phyloP scores from a whole-genome alignment of 1,140 invertebrate species.

The Ruditapes philippinarum region DNA sequence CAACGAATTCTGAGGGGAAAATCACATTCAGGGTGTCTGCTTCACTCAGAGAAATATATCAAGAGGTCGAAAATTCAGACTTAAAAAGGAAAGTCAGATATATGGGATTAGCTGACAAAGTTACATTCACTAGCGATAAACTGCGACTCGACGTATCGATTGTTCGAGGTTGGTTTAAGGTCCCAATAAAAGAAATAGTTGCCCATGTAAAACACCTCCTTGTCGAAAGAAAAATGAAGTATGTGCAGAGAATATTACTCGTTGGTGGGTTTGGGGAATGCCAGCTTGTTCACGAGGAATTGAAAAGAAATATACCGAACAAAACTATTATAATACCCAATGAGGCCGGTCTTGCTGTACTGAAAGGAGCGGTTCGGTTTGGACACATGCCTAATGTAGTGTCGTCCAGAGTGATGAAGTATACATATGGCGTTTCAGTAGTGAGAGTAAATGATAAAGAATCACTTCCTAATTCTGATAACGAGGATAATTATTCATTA shows the following conservation, averaged over 20 bases:
- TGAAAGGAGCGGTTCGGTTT: conserved; percentile 64
- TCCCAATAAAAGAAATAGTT: neutral
- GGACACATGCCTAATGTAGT: conserved; percentile 47
- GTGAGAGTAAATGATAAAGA: neutral
- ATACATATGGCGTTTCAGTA: conserved; percentile 47
- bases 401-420: conserved; percentile 43
- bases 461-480: neutral
- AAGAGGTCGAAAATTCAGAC: neutral
- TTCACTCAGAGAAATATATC: conserved; percentile 11
- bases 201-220: neutral
- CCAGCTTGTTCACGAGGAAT: conserved; percentile 8
- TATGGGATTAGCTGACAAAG: neutral
- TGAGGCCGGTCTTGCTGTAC: conserved; percentile 61
- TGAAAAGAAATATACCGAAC: conserved; percentile 1
- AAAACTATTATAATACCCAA: conserved; percentile 45
- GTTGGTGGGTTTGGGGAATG: conserved; percentile 67
- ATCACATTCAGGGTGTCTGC: conserved; percentile 11
- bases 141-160: neutral
- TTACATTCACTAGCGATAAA: neutral
- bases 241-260: neutral
- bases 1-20: neutral
- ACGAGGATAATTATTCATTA: too few species aligned
- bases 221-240: neutral
- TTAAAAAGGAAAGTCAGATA: neutral
- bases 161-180: conserved; percentile 17